Evolutionary conservation across 2,797 vertebrate genomes (phyloP), one percentile per base, ranked within the genome.

Genomic region (Euthynnus affinis): DNA sequence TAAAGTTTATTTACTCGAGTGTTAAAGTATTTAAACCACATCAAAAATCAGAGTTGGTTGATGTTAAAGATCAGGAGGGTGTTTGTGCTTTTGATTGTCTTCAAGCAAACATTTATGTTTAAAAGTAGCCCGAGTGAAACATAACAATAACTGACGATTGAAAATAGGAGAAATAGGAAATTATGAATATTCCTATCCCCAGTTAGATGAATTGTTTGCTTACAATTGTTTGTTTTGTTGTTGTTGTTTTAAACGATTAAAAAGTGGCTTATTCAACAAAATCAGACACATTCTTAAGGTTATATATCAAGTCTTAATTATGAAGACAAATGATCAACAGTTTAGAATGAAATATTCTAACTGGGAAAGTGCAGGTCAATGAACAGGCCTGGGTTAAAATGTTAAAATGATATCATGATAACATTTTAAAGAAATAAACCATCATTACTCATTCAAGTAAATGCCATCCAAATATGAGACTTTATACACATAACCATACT

Each of bases 51-150:
- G 32, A 56, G 17, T 0, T 60, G 6, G 7, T 71, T 17, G 3
- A 32, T 6, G 61, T 25, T 27, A 18, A 7, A 42, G 20, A 40
- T 3, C 15, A 37, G 29, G 22, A 23, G 10, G 57, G 9, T 25
- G 44, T 48, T 65, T 52, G 34, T 20, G 17, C 6, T 37, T 63
- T 64, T 14, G 52, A 42, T 69, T 27, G 6, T 44, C 32, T 15
- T 44, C 3, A 22, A 17, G 32, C 9, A 61, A 71, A 65, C 9
- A 48, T 64, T 64, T 42, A 9, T 61, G 66, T 65, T 12, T 64
- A 1, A 63, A 63, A 70, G 23, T 18, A 53, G 29, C 17, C 8
- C 0, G 22, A 64, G 3, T 25, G 18, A 40, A 71, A 56, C 52
- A 48, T 42, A 1, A 32, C 5, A 46, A 29, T 3, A 44, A 71